A percentile compares a stretch with the other conserved stretches of the same genome.
These are phyloP conservation scores for Cotesia typhae DNA, from an alignment of 1,140 invertebrate species.

Conservation along the genomic window DNA sequence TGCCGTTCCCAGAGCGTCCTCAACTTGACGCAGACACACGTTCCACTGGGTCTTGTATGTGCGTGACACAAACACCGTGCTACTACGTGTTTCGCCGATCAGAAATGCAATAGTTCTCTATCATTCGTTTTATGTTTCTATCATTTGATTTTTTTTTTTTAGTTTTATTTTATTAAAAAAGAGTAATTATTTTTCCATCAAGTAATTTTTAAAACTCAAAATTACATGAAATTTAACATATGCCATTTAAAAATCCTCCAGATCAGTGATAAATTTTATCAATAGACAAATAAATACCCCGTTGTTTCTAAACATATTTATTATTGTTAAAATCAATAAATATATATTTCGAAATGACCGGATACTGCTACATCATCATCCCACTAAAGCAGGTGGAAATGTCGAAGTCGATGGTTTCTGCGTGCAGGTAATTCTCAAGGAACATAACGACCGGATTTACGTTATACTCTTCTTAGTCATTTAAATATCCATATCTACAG, in stretches of 20 bases:
- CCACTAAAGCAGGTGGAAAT: slow-evolving; percentile 38
- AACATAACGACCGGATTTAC: slow-evolving; percentile 44
- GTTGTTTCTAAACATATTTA: no score
- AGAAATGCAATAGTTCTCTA: slow-evolving; percentile 10
- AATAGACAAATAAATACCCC: neutral
- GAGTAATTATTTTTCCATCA: neutral
- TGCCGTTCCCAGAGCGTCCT: slow-evolving; percentile 57
- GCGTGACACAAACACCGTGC: slow-evolving; percentile 37
- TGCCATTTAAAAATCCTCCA: no score
- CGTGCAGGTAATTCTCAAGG: slow-evolving; percentile 41
- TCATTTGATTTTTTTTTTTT: no score
- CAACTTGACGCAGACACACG: slow-evolving; percentile 38
- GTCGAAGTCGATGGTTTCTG: slow-evolving; percentile 37
- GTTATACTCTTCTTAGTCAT: slow-evolving; percentile 15
- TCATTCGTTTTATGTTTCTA: neutral
- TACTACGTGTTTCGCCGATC: neutral
- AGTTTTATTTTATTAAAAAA: neutral
- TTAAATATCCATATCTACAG: slow-evolving; percentile 3
- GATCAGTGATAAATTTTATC: no score
- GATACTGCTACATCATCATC: slow-evolving; percentile 29
- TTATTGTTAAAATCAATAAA: no score
- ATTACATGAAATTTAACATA: no score
- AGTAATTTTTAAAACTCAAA: no score
- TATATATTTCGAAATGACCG: slow-evolving; percentile 20
- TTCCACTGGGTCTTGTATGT: slow-evolving; percentile 21